Conservation (phyloP, 2,797 vertebrate genomes). For the Syndactyla subalaris region DNA sequence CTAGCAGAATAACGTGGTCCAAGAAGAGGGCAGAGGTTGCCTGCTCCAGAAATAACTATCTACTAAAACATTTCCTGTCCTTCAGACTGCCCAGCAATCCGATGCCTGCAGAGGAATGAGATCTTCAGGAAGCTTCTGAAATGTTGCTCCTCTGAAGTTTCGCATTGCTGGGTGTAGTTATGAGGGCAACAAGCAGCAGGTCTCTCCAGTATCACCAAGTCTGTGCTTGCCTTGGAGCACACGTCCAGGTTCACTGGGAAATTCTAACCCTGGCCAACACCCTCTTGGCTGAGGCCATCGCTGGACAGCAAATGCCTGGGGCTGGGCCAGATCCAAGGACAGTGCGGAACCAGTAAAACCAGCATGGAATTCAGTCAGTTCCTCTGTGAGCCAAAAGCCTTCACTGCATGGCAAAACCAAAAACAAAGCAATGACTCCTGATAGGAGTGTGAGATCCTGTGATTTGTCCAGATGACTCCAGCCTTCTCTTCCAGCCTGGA, state of each 20-base stretch:
- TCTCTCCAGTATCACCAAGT: background rate
- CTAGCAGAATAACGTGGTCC: background rate
- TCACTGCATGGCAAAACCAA: background rate
- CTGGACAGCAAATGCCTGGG: background rate
- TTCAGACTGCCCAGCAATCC: background rate
- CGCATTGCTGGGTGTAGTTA: background rate
- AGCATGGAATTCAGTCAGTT: background rate
- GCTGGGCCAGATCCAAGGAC: background rate
- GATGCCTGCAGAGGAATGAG: background rate
- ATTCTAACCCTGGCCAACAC: background rate
- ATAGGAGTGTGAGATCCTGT: background rate
- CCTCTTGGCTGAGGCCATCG: rapidly evolving
- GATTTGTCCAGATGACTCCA: background rate
- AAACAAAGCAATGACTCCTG: background rate
- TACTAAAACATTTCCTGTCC: constrained; percentile 8
- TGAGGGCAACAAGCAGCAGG: background rate
- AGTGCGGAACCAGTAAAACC: background rate
- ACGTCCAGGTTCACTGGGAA: background rate
- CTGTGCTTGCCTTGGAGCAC: background rate
- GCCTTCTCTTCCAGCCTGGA: background rate
- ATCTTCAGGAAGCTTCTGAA: constrained; percentile 3
- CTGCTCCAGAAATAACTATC: constrained; percentile 19
- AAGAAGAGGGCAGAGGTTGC: background rate
- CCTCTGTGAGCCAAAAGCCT: background rate
- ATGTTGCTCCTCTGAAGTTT: background rate